phyloP scores from a whole-genome alignment of 2,888 invertebrate genomes.

The Deilephila elpenor region DNA sequence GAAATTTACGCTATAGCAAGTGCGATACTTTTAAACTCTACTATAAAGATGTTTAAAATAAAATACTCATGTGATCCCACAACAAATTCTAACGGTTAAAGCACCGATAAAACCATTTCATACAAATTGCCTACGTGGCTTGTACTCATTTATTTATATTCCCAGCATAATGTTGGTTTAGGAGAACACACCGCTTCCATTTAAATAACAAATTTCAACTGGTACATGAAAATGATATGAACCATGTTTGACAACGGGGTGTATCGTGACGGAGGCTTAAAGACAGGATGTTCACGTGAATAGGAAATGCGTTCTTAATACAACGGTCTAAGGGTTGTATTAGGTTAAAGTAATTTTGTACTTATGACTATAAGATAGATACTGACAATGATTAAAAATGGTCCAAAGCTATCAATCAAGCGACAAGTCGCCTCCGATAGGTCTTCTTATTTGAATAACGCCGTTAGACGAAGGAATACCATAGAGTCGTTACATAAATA shows the following conservation, averaged over 20 bases:
- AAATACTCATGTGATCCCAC: background rate
- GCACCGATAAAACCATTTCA: background rate
- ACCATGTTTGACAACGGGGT: constrained; percentile 28
- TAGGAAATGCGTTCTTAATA: background rate
- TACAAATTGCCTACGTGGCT: background rate
- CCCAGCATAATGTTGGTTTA: constrained; percentile 15
- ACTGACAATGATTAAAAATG: constrained; percentile 75
- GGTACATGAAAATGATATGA: constrained; percentile 4
- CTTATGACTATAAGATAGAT: constrained; percentile 35
- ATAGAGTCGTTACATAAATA: constrained; percentile 34
- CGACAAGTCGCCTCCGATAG: constrained; percentile 70
- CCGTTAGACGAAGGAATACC: constrained; percentile 42
- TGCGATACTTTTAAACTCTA: no score
- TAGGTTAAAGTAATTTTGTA: constrained; percentile 25
- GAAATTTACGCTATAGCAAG: no score
- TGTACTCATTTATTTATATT: constrained; percentile 17
- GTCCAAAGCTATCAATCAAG: constrained; percentile 77
- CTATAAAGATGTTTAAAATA: no score
- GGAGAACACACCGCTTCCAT: constrained; percentile 17
- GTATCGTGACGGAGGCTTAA: constrained; percentile 5
- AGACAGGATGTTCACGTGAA: background rate
- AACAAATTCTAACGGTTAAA: background rate
- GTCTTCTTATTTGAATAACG: constrained; percentile 77
- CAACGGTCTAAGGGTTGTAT: constrained; percentile 32
- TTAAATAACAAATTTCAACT: constrained; percentile 25